phyloP scores from a whole-genome alignment of 2,113 vertebrate species.

The Notechis scutatus region DNA sequence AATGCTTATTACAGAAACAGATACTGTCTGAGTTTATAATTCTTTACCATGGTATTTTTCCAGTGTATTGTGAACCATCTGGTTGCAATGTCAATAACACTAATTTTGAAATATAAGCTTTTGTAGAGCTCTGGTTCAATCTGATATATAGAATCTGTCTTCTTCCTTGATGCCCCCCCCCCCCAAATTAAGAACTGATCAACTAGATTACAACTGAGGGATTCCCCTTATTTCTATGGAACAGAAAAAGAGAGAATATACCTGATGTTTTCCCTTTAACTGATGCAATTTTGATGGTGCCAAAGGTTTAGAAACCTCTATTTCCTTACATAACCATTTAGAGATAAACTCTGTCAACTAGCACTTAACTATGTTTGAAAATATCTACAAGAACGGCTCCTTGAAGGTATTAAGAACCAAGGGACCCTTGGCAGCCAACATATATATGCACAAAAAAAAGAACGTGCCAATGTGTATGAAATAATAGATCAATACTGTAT shows the following conservation, averaged over 20 bases:
- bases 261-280: background rate
- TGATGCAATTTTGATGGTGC: background rate
- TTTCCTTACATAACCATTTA: background rate
- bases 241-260: background rate
- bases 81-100: conserved; percentile 18
- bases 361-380: background rate
- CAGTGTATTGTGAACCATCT: conserved; percentile 5
- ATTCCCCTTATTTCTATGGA: background rate
- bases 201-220: background rate
- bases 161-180: background rate
- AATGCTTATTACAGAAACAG: conserved; percentile 10
- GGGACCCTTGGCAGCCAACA: background rate
- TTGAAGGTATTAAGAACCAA: background rate
- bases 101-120: conserved; percentile 8
- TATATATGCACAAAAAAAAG: background rate
- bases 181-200: background rate
- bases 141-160: conserved; percentile 1
- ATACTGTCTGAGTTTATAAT: conserved; percentile 11
- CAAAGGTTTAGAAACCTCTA: background rate
- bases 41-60: conserved; percentile 38
- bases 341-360: background rate
- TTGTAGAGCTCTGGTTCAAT: background rate
- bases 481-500: background rate
- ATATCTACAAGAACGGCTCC: background rate
- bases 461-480: background rate